These are phyloP conservation scores for Tineola bisselliella DNA, from an alignment of 2,888 invertebrate species.

Conservation along the genomic window DNA sequence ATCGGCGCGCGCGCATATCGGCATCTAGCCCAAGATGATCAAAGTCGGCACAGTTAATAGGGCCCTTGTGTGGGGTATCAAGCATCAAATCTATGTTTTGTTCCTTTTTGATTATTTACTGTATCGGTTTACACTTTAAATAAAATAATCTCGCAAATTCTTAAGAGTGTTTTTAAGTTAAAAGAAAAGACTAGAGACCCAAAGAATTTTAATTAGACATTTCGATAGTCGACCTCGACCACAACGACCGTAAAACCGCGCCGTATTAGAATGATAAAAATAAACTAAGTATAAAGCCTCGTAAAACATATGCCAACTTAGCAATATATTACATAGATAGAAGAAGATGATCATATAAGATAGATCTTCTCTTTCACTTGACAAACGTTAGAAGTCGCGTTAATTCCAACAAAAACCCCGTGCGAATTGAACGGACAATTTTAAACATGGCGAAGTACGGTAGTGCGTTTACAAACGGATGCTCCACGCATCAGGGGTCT, in stretches of 20 bases:
- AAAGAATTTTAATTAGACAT: too few species aligned
- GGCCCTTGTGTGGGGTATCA: constrained; percentile 21
- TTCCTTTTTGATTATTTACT: background rate
- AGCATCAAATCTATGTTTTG: background rate
- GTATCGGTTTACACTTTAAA: background rate
- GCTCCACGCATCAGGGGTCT: constrained; percentile 2
- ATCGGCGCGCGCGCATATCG: constrained; percentile 25
- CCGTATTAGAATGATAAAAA: too few species aligned
- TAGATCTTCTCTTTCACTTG: background rate
- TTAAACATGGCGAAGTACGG: constrained; percentile 1
- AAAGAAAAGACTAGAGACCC: too few species aligned
- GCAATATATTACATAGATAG: too few species aligned
- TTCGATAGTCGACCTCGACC: too few species aligned
- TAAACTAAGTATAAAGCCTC: too few species aligned
- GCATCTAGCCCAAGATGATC: constrained; percentile 33
- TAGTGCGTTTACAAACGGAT: constrained; percentile 4
- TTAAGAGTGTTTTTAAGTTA: too few species aligned
- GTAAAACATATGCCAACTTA: too few species aligned
- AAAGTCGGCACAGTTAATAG: constrained; percentile 44
- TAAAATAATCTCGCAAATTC: background rate
- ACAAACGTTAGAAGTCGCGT: constrained; percentile 7
- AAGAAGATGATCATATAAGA: background rate
- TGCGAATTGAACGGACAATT: background rate
- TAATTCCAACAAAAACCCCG: constrained; percentile 3
- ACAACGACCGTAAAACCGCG: too few species aligned